These are phyloP conservation scores for Ispidina picta DNA, from an alignment of 2,797 vertebrate species.

Conservation along the genomic window DNA sequence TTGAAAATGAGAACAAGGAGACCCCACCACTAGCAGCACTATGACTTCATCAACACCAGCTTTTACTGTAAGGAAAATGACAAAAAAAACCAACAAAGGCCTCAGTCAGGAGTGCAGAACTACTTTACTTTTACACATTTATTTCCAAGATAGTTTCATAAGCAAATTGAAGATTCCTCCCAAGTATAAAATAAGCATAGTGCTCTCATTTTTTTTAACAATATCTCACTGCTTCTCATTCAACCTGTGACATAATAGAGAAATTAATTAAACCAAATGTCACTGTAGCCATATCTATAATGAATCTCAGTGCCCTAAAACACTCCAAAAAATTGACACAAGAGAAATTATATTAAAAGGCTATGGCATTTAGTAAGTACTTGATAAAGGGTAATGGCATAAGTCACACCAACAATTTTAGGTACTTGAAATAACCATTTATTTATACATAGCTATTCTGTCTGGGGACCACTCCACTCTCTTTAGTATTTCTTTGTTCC, in stretches of 20 bases:
- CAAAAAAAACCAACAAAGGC: neutral
- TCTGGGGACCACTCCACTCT: neutral
- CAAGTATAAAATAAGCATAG: neutral
- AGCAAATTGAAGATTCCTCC: neutral
- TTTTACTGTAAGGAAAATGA: neutral
- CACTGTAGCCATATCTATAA: conserved; percentile 16
- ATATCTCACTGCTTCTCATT: conserved; percentile 9
- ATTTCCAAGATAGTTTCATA: neutral
- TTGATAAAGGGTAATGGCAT: neutral
- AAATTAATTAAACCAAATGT: conserved; percentile 59
- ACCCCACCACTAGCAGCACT: neutral
- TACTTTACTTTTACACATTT: neutral
- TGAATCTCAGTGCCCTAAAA: conserved; percentile 29
- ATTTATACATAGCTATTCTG: neutral
- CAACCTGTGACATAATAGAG: conserved; percentile 34
- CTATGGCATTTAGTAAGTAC: conserved; percentile 8
- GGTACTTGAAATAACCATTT: neutral
- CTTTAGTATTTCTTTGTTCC: no score
- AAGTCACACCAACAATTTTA: neutral
- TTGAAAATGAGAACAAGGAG: neutral
- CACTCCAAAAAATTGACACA: conserved; percentile 17
- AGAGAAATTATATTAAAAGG: conserved; percentile 16
- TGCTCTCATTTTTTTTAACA: neutral
- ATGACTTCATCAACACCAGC: neutral
- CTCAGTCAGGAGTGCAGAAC: neutral